These are phyloP conservation scores for Onychomys torridus DNA, from an alignment of 2,797 vertebrate genomes.

Conservation along the genomic window DNA sequence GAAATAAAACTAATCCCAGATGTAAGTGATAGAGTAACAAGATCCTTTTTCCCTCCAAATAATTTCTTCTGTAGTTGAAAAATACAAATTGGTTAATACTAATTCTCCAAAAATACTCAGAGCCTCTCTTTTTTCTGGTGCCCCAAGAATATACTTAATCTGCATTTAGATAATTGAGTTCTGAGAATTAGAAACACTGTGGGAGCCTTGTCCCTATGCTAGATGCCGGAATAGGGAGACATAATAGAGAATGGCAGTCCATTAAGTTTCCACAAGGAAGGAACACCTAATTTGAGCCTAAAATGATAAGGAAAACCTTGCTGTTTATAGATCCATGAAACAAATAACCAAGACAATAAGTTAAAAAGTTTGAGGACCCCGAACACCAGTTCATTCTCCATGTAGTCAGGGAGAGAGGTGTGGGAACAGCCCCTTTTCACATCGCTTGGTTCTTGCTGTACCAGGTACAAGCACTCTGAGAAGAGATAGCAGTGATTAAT, in stretches of 20 bases:
- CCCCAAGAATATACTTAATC: neutral
- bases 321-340: neutral
- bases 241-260: neutral
- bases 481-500: neutral
- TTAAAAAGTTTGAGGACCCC: constrained; percentile 21
- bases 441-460: neutral
- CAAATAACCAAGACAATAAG: neutral
- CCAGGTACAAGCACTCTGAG: neutral
- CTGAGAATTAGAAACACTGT: neutral
- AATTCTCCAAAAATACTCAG: neutral
- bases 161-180: neutral
- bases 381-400: neutral
- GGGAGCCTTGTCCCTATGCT: neutral
- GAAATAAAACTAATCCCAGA: neutral
- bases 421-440: constrained; percentile 12
- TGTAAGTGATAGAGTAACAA: neutral
- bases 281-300: neutral
- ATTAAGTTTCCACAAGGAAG: neutral
- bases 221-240: neutral
- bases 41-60: neutral
- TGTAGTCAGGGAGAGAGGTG: neutral
- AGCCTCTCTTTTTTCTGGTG: neutral
- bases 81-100: neutral
- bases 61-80: constrained; percentile 12
- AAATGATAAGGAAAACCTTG: constrained; percentile 4